Conservation (phyloP, 2,888 invertebrate species). For the Vanessa cardui region DNA sequence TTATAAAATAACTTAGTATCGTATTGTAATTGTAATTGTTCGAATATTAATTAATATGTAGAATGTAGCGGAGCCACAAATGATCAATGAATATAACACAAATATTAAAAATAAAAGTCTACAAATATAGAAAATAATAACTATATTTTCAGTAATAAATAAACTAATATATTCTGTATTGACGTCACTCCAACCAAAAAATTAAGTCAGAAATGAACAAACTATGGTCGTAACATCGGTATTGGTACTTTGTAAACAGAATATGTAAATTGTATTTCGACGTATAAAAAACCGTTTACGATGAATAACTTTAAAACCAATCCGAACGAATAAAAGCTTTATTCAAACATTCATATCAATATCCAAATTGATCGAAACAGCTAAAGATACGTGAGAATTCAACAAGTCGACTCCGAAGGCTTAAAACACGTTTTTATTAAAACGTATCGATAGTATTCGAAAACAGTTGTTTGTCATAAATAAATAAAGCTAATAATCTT, state of each 20-base stretch:
- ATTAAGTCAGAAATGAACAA: no score
- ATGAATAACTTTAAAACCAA: neutral
- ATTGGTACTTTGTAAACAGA: neutral
- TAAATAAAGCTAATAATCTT: neutral
- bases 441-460: neutral
- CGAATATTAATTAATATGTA: no score
- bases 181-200: no score
- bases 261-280: neutral
- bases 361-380: slow-evolving; percentile 17
- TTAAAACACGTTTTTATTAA: slow-evolving; percentile 12
- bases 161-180: no score
- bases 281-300: neutral
- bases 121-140: no score
- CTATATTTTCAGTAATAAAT: no score
- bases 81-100: no score
- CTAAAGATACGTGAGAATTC: slow-evolving; percentile 13
- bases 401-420: slow-evolving; percentile 14
- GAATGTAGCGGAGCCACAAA: no score
- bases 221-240: no score
- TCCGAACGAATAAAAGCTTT: slow-evolving; percentile 10
- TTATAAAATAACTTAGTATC: no score
- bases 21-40: no score
- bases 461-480: neutral
- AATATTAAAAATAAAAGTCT: no score
- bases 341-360: slow-evolving; percentile 4